A percentile compares a stretch with the other conserved stretches of the same genome.
These are phyloP conservation scores for Chionomys nivalis DNA, from an alignment of 2,113 vertebrate genomes.

Conservation along the genomic window DNA sequence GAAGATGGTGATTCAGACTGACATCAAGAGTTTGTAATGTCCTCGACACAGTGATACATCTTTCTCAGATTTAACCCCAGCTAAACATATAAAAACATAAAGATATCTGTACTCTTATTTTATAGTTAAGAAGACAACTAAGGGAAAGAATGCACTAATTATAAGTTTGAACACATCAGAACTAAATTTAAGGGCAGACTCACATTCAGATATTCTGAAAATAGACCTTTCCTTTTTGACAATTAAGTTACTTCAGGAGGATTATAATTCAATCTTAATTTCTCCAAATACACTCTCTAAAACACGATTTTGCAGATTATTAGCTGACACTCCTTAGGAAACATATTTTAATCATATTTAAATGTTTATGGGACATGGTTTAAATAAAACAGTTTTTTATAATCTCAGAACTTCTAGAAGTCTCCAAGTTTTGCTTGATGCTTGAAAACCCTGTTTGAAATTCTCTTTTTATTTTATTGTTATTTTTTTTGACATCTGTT, in stretches of 20 bases:
- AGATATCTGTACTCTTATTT: background rate
- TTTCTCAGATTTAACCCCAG: background rate
- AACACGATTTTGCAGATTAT: slow-evolving; percentile 1
- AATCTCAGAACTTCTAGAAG: background rate
- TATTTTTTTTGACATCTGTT: background rate
- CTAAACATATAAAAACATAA: background rate
- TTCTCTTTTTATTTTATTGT: background rate
- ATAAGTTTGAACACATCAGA: background rate
- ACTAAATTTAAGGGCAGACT: background rate
- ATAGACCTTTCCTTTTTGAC: background rate
- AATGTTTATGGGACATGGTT: background rate
- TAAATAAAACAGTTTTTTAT: slow-evolving; percentile 33
- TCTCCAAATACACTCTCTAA: background rate
- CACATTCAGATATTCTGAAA: background rate
- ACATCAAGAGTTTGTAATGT: background rate
- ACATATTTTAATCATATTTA: slow-evolving; percentile 24
- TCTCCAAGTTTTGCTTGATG: background rate
- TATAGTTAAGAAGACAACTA: background rate
- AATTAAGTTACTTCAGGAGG: slow-evolving; percentile 1
- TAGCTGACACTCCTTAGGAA: slow-evolving; percentile 22
- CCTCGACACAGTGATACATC: background rate
- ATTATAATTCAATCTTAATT: background rate
- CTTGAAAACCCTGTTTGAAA: background rate
- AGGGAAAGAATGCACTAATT: slow-evolving; percentile 9
- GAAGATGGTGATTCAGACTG: background rate